A percentile compares a stretch with the other conserved stretches of the same genome.
phyloP scores from a whole-genome alignment of 2,113 vertebrate species.

The Spheniscus mendiculus region DNA sequence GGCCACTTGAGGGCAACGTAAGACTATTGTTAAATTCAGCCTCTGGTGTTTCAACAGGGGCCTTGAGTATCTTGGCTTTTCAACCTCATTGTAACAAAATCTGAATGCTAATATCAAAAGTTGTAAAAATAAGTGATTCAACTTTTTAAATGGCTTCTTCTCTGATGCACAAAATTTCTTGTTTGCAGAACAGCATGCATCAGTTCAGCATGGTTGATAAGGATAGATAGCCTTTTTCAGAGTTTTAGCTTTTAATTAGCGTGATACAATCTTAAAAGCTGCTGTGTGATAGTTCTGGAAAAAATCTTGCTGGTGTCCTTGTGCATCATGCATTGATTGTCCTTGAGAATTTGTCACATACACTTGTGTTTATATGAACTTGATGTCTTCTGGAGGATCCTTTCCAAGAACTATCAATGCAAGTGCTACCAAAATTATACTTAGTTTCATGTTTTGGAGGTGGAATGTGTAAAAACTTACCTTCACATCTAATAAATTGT shows the following conservation, averaged over 20 bases:
- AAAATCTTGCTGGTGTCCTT: neutral
- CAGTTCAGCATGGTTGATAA: neutral
- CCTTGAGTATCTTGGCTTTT: neutral
- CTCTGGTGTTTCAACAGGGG: accelerated
- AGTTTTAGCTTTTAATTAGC: neutral
- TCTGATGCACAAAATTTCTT: neutral
- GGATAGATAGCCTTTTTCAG: neutral
- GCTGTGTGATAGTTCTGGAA: neutral
- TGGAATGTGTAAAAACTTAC: neutral
- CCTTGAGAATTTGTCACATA: neutral
- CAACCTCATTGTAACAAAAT: accelerated
- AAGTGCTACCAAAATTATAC: neutral
- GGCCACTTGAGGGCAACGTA: neutral
- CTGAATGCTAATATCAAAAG: neutral
- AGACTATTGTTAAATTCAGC: neutral
- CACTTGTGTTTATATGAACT: neutral
- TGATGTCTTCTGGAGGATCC: neutral
- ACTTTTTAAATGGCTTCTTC: neutral
- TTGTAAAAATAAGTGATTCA: neutral
- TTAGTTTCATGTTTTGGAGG: neutral
- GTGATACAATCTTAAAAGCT: neutral
- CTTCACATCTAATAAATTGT: neutral
- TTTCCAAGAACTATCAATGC: neutral
- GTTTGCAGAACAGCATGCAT: neutral
- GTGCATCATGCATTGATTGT: neutral